Base-by-base conservation (phyloP, 2,888 invertebrate species). In the Biston stratarius region DNA sequence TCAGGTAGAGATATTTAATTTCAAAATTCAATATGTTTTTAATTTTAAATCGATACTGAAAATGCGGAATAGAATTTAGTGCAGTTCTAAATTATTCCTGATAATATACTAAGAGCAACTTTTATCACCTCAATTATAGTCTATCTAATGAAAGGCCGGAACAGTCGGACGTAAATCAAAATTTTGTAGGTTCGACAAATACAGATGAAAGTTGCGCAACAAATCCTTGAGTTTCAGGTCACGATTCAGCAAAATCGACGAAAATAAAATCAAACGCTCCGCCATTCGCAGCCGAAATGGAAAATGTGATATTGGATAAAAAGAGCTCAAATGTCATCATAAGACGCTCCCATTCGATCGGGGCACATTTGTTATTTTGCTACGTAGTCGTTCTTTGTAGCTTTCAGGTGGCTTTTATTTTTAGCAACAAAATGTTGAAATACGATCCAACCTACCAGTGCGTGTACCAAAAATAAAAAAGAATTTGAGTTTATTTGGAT, bases 211-310 rank as follows among this genome's bases (percentile, higher is more conserved):
- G 83, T 85, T 87, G 82, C 84, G 82, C 84, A 85, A 85, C 85
- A 85, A 85, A 86, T 85, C 83, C 84, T 83, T 84, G 76, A 80
- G 83, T 85, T 87, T 87, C 89, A 85, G 84, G 87, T 88, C 89
- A 89, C 89, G 89, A 88, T 86, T 86, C 83, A 83, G 85, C 86
- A 86, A 88, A 89, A 89, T 89, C 84, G 87, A 85, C 86, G 83
- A 88, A 88, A 89, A 88, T 88, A 89, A 89, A 89, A 89, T 88
- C 87, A 88, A 89, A 88, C 83, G 88, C 84, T 84, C 76, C 82
- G 80, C 78, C 81, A 83, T 77, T 83, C 82, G 78, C 81, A 78
- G 79, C 73, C 77, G 78, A 84, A 84, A 86, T 83, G 83, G 86
- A 84, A 87, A 85, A 87, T 89, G 85, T 84, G 81, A 86, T 89